Conservation (phyloP, 2,113 vertebrate genomes). For the Lipotes vexillifer region DNA sequence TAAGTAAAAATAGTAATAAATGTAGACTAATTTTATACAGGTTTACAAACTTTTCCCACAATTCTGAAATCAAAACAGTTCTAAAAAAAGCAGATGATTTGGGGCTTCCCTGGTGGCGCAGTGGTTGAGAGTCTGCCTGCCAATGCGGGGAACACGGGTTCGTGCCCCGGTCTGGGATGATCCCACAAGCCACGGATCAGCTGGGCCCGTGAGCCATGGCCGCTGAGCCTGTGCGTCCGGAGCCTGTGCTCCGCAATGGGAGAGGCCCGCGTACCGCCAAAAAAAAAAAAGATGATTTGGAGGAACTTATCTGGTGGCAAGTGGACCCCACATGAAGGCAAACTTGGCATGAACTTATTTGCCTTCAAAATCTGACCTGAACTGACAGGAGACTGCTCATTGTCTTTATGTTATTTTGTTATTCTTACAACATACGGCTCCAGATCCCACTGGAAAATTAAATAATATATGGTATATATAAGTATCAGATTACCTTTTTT, state of each 20-base stretch:
- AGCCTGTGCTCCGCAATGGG: too few species aligned
- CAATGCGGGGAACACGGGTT: too few species aligned
- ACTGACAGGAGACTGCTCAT: background rate
- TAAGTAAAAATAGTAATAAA: background rate
- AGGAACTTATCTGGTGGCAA: background rate
- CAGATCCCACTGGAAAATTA: background rate
- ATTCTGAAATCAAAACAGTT: background rate
- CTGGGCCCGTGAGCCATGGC: too few species aligned
- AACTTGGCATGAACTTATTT: background rate
- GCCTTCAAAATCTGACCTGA: background rate
- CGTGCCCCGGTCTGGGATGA: too few species aligned
- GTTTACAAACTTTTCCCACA: background rate
- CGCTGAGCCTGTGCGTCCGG: too few species aligned
- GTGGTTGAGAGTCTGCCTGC: too few species aligned
- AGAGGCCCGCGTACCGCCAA: too few species aligned
- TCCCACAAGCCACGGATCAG: too few species aligned
- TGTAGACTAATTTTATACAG: background rate
- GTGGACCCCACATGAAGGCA: background rate
- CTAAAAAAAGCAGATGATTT: background rate
- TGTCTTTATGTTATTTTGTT: background rate
- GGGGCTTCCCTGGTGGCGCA: background rate
- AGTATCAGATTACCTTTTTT: background rate
- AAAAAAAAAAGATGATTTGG: background rate
- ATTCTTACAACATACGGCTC: background rate
- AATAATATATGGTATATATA: background rate